A percentile compares a stretch with the other conserved stretches of the same genome.
Conservation (phyloP, 2,888 invertebrate genomes). For the Eupithecia subumbrata region DNA sequence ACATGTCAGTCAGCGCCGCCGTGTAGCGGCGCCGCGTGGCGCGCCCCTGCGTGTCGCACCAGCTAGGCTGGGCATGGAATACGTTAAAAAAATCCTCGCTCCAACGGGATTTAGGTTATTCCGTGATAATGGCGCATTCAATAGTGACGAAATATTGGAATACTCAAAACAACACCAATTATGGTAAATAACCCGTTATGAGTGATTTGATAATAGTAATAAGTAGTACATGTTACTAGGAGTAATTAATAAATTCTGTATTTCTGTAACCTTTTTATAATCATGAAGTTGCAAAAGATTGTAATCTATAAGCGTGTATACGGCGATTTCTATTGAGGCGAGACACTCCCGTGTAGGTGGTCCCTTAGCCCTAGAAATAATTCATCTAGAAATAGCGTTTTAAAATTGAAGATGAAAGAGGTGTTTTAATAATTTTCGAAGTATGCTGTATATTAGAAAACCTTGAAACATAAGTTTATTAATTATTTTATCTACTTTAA, state of each 20-base stretch:
- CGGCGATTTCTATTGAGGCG: neutral
- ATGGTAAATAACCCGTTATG: neutral
- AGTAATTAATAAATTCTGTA: too few relatives aligned
- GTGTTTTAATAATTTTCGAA: neutral
- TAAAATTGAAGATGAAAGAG: neutral
- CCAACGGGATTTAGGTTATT: too few relatives aligned
- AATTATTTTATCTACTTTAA: neutral
- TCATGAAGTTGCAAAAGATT: neutral
- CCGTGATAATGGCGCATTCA: too few relatives aligned
- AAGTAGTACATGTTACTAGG: too few relatives aligned
- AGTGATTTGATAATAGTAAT: too few relatives aligned
- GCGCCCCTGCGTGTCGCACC: too few relatives aligned
- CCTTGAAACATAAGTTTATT: neutral
- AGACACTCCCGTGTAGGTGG: neutral
- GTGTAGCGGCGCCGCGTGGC: too few relatives aligned
- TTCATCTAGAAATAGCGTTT: neutral
- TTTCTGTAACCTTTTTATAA: too few relatives aligned
- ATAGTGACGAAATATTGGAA: neutral
- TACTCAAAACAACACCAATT: neutral
- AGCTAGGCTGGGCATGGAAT: too few relatives aligned
- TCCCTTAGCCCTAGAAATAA: neutral
- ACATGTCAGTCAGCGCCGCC: too few relatives aligned
- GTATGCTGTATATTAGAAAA: neutral
- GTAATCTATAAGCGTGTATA: neutral
- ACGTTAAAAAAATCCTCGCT: too few relatives aligned